Evolutionary conservation across 2,113 vertebrate species (phyloP).

Genomic region (Phainopepla nitens): DNA sequence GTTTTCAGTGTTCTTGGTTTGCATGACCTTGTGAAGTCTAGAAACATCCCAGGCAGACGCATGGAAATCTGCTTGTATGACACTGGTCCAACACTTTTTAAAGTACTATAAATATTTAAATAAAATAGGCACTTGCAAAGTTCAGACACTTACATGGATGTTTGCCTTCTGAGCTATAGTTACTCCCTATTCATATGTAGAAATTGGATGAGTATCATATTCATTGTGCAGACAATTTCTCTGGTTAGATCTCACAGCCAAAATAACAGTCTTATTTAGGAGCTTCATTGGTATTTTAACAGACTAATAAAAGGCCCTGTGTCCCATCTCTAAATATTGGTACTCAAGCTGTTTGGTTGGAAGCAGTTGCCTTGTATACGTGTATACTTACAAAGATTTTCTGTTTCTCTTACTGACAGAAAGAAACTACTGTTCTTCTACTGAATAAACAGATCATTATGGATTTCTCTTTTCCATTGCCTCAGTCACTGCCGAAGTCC

Average conservation of each 20-base stretch:
- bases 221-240: not conserved
- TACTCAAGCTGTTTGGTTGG: not conserved
- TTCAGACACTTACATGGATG: not conserved
- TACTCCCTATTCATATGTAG: not conserved
- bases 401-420: conserved; percentile 30
- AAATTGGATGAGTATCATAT: not conserved
- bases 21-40: not conserved
- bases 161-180: not conserved
- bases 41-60: not conserved
- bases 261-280: not conserved
- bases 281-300: not conserved
- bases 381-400: conserved; percentile 26
- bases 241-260: not conserved
- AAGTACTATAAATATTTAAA: not conserved
- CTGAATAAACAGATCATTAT: not conserved
- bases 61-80: not conserved
- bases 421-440: conserved; percentile 27
- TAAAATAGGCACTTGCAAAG: not conserved
- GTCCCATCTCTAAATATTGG: conserved; percentile 1
- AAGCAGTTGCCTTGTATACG: not conserved
- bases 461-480: not conserved
- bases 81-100: not conserved
- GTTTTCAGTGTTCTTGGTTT: not conserved
- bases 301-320: conserved; percentile 25
- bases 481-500: not conserved